These are phyloP conservation scores for Stichopus horrens DNA, from an alignment of 53 echinoderm and acorn worm species.

Conservation along the genomic window DNA sequence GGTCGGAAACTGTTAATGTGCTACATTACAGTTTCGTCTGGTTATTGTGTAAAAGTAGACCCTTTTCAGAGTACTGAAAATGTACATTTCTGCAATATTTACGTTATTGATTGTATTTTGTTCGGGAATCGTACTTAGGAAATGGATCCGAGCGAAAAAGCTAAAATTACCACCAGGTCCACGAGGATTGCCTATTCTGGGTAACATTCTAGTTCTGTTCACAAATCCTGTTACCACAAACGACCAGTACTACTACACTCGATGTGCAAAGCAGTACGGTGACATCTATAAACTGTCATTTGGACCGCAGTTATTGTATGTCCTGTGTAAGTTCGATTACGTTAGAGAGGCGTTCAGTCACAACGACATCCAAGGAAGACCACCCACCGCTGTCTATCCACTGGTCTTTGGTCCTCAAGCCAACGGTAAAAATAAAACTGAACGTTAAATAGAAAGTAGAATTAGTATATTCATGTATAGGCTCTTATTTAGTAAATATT, in stretches of 20 bases:
- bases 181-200: neutral
- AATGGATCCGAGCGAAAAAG: slow-evolving; percentile 11
- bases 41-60: no score
- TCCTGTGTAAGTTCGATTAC: slow-evolving; percentile 16
- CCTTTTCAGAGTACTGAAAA: neutral
- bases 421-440: neutral
- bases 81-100: neutral
- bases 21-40: no score
- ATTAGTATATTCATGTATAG: no score
- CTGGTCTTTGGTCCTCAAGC: slow-evolving; percentile 23
- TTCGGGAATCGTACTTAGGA: neutral
- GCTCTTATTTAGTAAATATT: no score
- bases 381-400: slow-evolving; percentile 1
- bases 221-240: neutral
- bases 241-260: slow-evolving; percentile 9
- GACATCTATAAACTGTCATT: slow-evolving; percentile 24
- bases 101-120: neutral
- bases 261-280: slow-evolving; percentile 15
- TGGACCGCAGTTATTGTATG: slow-evolving; percentile 12
- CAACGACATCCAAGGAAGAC: slow-evolving; percentile 13
- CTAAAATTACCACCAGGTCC: slow-evolving; percentile 4
- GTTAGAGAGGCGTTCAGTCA: slow-evolving; percentile 11
- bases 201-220: slow-evolving; percentile 9
- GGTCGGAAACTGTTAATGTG: no score
- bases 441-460: no score